These are phyloP conservation scores for Mactra quadrangularis DNA, from an alignment of 1,140 invertebrate genomes.

Conservation along the genomic window DNA sequence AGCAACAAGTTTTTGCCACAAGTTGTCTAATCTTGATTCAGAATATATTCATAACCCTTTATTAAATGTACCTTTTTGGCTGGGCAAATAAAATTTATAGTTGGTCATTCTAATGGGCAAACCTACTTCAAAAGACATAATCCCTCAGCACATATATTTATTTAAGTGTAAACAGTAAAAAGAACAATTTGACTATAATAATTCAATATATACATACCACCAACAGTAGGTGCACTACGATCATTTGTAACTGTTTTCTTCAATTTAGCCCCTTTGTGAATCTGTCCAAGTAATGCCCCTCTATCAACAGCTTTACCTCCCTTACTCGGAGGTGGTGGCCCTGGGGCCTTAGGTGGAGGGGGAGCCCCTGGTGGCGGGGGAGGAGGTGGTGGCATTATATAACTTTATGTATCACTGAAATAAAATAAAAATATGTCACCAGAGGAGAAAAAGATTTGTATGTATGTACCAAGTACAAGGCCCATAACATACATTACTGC, in stretches of 20 bases:
- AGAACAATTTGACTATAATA: no score
- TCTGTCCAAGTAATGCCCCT: constrained; percentile 28
- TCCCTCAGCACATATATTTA: no score
- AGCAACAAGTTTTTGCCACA: no score
- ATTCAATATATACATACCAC: no score
- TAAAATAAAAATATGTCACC: background rate
- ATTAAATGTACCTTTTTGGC: no score
- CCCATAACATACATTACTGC: background rate
- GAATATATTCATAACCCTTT: no score
- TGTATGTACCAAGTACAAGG: background rate
- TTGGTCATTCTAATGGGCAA: no score
- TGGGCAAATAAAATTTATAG: no score
- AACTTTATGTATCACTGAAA: constrained; percentile 19
- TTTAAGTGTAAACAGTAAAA: no score
- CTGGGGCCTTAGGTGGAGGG: background rate
- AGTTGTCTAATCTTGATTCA: no score
- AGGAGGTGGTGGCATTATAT: constrained; percentile 42
- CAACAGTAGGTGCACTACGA: constrained; percentile 39
- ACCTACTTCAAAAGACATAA: no score
- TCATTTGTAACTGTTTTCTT: constrained; percentile 59
- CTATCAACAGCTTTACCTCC: constrained; percentile 2
- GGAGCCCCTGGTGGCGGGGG: constrained; percentile 23
- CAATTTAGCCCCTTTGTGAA: constrained; percentile 43
- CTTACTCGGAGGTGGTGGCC: background rate
- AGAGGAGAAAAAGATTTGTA: background rate